These are phyloP conservation scores for Oscheius sp. DNA, from an alignment of 2,888 invertebrate genomes.

Conservation along the genomic window DNA sequence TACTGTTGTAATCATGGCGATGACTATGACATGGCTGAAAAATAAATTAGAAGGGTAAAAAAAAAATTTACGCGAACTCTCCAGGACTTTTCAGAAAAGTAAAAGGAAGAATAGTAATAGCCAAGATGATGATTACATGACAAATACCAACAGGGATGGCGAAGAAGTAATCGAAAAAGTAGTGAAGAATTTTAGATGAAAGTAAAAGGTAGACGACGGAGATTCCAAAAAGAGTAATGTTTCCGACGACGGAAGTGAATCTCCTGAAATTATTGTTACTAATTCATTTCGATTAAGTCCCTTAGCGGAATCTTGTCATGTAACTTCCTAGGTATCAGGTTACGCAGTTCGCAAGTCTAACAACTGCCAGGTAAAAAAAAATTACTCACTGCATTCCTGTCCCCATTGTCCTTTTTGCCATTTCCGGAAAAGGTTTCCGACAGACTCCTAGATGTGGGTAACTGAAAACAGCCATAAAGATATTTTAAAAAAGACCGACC, in stretches of 20 bases:
- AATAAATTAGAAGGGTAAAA: neutral
- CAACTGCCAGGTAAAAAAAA: neutral
- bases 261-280: conserved; percentile 36
- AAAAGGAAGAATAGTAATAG: conserved; percentile 61
- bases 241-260: conserved; percentile 57
- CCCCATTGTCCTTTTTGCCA: conserved; percentile 66
- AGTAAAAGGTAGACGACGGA: conserved; percentile 67
- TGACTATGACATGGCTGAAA: conserved; percentile 63
- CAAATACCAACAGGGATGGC: conserved; percentile 22
- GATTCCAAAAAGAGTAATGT: conserved; percentile 64
- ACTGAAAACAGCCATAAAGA: conserved; percentile 18
- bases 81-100: conserved; percentile 67
- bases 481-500: conserved; percentile 20
- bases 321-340: no score
- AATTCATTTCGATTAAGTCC: no score
- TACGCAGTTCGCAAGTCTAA: neutral
- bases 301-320: no score
- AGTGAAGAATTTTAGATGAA: conserved; percentile 65
- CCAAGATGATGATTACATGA: conserved; percentile 51
- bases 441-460: conserved; percentile 58
- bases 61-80: conserved; percentile 62
- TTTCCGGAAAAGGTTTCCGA: conserved; percentile 69
- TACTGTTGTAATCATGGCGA: conserved; percentile 68
- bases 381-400: conserved; percentile 44
- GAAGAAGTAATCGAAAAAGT: conserved; percentile 43